Percentiles rank a stretch among this genome's conserved stretches.
phyloP scores from a whole-genome alignment of 2,113 vertebrate genomes.

The Ophthalmolycus amberensis region DNA sequence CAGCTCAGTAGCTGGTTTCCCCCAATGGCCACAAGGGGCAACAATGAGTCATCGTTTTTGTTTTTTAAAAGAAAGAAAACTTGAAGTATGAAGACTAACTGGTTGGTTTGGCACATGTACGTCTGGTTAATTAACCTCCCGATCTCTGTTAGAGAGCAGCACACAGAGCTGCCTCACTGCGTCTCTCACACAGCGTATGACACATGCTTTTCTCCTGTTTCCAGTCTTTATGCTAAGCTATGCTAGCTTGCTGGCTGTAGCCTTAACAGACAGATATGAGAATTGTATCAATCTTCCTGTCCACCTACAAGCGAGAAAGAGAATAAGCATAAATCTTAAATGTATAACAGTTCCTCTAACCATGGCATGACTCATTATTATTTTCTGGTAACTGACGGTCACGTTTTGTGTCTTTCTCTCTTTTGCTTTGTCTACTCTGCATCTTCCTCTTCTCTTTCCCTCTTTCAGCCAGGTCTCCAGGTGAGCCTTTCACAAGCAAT shows the following conservation, averaged over 20 bases:
- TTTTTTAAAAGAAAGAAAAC: not conserved
- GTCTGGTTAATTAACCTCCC: not conserved
- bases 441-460: conserved; percentile 3
- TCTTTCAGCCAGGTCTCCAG: conserved; percentile 79
- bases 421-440: conserved; percentile 31
- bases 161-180: not conserved
- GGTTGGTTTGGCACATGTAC: not conserved
- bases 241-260: not conserved
- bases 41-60: not conserved
- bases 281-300: not conserved
- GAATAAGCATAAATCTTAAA: conserved; percentile 6
- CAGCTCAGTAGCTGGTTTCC: not conserved
- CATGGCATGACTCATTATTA: not conserved
- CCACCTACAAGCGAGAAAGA: not conserved
- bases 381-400: conserved; percentile 15
- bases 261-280: not conserved
- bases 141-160: not conserved
- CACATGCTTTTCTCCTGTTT: not conserved
- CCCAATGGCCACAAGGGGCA: not conserved
- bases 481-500: conserved; percentile 67
- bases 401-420: conserved; percentile 41
- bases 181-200: not conserved
- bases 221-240: not conserved
- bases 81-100: not conserved
- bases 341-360: conserved; percentile 25